phyloP scores from a whole-genome alignment of 1,140 invertebrate species.

The Nylanderia fulva region DNA sequence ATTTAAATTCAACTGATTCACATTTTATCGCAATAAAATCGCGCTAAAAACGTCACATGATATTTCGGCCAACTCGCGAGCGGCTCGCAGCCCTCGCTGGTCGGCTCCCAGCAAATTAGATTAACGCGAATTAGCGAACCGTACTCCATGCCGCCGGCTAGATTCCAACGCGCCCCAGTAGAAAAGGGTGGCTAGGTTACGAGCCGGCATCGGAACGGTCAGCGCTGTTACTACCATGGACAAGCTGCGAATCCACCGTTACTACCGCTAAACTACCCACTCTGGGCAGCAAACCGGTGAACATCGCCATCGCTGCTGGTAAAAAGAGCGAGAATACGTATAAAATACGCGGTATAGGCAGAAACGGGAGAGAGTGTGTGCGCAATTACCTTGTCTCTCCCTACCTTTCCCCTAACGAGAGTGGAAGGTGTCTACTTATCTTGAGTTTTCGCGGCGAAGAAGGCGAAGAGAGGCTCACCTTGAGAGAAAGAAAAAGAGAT shows the following conservation, averaged over 20 bases:
- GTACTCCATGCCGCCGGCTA: conserved; percentile 79
- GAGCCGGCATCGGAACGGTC: conserved; percentile 43
- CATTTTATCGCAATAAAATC: background rate
- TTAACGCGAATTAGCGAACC: conserved; percentile 83
- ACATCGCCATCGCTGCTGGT: conserved; percentile 5
- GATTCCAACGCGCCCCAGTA: conserved; percentile 72
- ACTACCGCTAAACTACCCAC: conserved; percentile 36
- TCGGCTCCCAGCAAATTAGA: conserved; percentile 81
- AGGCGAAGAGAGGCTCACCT: conserved; percentile 57
- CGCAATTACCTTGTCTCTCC: conserved; percentile 62
- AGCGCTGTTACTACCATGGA: background rate
- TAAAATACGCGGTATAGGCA: conserved; percentile 18
- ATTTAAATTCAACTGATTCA: background rate
- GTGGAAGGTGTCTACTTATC: conserved; percentile 63
- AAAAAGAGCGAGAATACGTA: conserved; percentile 16
- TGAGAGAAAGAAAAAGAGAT: conserved; percentile 64
- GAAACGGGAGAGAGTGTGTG: conserved; percentile 22
- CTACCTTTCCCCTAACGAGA: too few species aligned
- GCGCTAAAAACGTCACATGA: background rate
- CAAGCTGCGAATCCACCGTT: conserved; percentile 1
- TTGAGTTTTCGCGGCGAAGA: conserved; percentile 56
- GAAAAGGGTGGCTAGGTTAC: conserved; percentile 66
- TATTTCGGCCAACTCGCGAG: conserved; percentile 50
- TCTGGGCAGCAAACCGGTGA: background rate
- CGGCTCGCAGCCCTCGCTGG: conserved; percentile 71